These are phyloP conservation scores for Noctua pronuba DNA, from an alignment of 2,888 invertebrate genomes.

Conservation along the genomic window DNA sequence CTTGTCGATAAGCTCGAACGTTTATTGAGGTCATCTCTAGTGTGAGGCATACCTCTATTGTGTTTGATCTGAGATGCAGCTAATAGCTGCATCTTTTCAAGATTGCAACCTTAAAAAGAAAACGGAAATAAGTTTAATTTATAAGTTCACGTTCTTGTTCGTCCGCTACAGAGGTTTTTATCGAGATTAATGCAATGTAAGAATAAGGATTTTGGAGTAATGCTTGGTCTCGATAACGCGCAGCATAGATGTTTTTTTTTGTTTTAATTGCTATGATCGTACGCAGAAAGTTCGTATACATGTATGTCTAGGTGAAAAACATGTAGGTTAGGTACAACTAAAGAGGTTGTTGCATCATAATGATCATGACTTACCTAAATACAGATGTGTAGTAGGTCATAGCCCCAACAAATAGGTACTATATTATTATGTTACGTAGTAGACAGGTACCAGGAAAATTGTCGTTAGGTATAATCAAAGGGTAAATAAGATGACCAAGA, in stretches of 20 bases:
- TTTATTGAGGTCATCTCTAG: conserved; percentile 6
- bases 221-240: not conserved
- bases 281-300: not conserved
- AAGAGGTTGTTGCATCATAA: not conserved
- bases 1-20: not conserved
- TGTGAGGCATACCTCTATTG: not conserved
- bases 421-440: not conserved
- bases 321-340: not conserved
- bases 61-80: not conserved
- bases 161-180: not conserved
- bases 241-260: too few relatives aligned
- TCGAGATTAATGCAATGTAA: not conserved
- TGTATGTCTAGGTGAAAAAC: not conserved
- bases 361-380: not conserved
- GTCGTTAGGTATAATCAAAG: not conserved
- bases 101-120: not conserved
- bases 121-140: not conserved
- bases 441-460: conserved; percentile 33
- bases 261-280: too few relatives aligned
- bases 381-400: not conserved
- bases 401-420: not conserved
- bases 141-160: not conserved
- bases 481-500: not conserved
- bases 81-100: not conserved
- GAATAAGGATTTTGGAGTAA: not conserved